These are phyloP conservation scores for Cyprinus carpio DNA, from an alignment of 2,113 vertebrate species.

Conservation along the genomic window DNA sequence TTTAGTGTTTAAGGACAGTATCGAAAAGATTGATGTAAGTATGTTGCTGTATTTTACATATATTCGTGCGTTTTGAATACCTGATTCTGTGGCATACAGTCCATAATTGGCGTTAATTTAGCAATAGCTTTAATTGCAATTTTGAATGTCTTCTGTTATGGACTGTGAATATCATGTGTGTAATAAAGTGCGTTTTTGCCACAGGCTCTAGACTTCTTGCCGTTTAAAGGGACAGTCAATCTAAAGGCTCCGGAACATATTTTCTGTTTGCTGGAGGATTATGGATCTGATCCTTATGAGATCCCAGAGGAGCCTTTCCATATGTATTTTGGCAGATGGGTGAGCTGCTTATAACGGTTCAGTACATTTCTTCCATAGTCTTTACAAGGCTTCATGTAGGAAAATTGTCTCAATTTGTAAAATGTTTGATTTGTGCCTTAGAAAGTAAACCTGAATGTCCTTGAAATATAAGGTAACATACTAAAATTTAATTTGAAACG, in stretches of 20 bases:
- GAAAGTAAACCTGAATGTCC: not conserved
- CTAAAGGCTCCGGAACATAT: conserved; percentile 88
- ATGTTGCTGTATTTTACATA: not conserved
- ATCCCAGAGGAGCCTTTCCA: conserved; percentile 86
- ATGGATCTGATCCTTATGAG: conserved; percentile 88
- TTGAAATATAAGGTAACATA: not conserved
- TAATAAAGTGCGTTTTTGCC: not conserved
- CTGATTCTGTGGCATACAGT: not conserved
- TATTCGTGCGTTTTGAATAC: not conserved
- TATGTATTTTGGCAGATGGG: conserved; percentile 97
- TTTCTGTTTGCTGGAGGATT: conserved; percentile 94
- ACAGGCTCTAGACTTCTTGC: conserved; percentile 90
- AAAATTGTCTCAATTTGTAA: not conserved
- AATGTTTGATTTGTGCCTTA: not conserved
- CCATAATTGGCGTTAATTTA: not conserved
- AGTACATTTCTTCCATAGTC: not conserved
- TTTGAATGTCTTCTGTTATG: not conserved
- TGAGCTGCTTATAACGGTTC: conserved; percentile 64
- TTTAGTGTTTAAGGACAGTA: conserved; percentile 84
- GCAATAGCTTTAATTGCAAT: not conserved
- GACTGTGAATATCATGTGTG: no score
- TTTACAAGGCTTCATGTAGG: no score
- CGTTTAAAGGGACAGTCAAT: conserved; percentile 90
- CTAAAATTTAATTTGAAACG: not conserved
- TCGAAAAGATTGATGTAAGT: conserved; percentile 93